phyloP scores from a whole-genome alignment of 2,797 vertebrate species.

The Eutrigla gurnardus region DNA sequence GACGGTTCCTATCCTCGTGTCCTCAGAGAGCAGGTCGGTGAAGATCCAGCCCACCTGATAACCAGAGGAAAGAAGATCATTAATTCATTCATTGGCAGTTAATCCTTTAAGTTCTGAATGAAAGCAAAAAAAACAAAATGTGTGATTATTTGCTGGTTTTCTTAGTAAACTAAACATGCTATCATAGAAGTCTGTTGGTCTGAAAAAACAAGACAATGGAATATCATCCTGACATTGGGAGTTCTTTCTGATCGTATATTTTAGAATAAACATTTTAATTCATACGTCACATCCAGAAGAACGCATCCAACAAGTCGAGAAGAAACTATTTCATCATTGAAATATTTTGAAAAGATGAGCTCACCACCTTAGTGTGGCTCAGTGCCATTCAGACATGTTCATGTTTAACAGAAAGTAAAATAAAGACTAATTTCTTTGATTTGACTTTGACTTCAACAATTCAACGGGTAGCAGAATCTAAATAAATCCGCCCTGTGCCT shows the following conservation, averaged over 20 bases:
- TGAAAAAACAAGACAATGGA: neutral
- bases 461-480: neutral
- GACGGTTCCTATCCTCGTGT: slow-evolving; percentile 97
- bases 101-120: too few species aligned
- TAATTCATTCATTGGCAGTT: too few species aligned
- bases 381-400: too few species aligned
- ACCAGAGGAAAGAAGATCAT: neutral
- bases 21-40: slow-evolving; percentile 95
- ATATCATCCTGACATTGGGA: neutral
- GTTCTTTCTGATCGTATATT: neutral
- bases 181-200: too few species aligned
- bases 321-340: too few species aligned
- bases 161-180: neutral
- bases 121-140: too few species aligned
- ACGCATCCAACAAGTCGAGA: too few species aligned
- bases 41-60: slow-evolving; percentile 98
- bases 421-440: neutral
- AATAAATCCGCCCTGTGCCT: slow-evolving; percentile 2
- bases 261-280: too few species aligned
- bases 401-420: neutral
- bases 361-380: too few species aligned
- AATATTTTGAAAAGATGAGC: too few species aligned
- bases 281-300: too few species aligned
- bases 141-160: neutral
- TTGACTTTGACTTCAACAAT: neutral